Percentiles rank a stretch among this genome's conserved stretches.
Conservation (phyloP, 2,888 invertebrate genomes). For the Oithona nana region DNA sequence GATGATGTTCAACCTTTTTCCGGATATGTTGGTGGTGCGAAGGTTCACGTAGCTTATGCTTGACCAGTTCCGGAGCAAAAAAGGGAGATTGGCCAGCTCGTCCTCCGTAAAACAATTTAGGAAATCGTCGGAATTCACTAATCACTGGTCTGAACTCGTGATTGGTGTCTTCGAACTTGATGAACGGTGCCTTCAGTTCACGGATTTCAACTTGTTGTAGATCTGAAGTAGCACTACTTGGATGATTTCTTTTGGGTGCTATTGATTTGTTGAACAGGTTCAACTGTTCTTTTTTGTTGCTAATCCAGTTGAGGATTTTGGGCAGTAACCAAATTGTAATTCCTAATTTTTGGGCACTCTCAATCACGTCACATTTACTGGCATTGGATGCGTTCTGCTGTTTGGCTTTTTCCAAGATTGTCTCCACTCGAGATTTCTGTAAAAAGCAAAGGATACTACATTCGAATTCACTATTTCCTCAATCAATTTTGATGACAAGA, state of each 20-base stretch:
- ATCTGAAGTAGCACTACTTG: not conserved
- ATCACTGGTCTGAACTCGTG: not conserved
- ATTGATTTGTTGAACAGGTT: not conserved
- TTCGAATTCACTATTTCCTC: too few relatives aligned
- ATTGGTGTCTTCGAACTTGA: conserved; percentile 1
- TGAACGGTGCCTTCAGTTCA: not conserved
- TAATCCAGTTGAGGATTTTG: conserved; percentile 2
- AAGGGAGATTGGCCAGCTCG: not conserved
- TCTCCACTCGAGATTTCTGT: conserved; percentile 4
- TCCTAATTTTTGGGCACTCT: conserved; percentile 3
- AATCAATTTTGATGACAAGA: not conserved
- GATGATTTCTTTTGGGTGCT: not conserved
- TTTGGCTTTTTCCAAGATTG: not conserved
- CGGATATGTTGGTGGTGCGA: not conserved
- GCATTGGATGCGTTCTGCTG: not conserved
- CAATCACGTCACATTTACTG: conserved; percentile 6
- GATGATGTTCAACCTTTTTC: not conserved
- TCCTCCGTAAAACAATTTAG: not conserved
- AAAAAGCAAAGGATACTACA: not conserved
- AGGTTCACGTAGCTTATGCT: not conserved
- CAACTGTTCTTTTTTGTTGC: not conserved
- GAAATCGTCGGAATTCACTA: not conserved
- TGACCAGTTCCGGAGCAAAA: not conserved
- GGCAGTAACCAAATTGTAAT: conserved; percentile 2
- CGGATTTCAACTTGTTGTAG: not conserved